phyloP scores from a whole-genome alignment of 2,888 invertebrate species.

The Melanostoma scalare region DNA sequence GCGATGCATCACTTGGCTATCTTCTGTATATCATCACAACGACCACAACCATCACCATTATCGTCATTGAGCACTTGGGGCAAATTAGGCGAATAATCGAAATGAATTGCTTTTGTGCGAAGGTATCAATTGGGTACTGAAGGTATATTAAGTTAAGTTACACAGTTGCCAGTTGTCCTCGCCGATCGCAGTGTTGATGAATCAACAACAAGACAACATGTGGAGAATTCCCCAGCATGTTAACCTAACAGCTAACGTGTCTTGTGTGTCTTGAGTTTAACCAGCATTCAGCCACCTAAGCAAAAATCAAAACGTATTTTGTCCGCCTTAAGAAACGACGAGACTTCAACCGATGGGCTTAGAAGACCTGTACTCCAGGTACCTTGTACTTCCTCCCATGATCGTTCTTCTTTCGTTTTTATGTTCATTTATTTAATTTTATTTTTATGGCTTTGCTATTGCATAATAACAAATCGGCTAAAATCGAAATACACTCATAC shows the following conservation, averaged over 20 bases:
- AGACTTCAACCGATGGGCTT: conserved; percentile 29
- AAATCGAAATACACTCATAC: conserved; percentile 51
- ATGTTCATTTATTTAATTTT: conserved; percentile 68
- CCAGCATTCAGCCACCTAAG: background rate
- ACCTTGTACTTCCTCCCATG: conserved; percentile 40
- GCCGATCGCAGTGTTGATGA: conserved; percentile 44
- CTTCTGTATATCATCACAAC: conserved; percentile 33
- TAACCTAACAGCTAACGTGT: conserved; percentile 45
- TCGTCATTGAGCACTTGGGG: conserved; percentile 67
- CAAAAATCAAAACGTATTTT: conserved; percentile 11
- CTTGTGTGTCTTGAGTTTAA: background rate
- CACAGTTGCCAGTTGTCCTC: background rate
- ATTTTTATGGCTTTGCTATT: conserved; percentile 57
- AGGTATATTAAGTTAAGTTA: no score
- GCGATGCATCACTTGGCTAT: conserved; percentile 63
- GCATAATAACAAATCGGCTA: conserved; percentile 63
- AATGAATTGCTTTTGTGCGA: conserved; percentile 70
- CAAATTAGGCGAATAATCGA: conserved; percentile 73
- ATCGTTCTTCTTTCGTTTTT: conserved; percentile 37
- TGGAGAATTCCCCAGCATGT: conserved; percentile 57
- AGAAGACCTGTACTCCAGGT: conserved; percentile 28
- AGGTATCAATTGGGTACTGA: conserved; percentile 58
- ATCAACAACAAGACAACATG: conserved; percentile 59
- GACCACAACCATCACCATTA: conserved; percentile 30
- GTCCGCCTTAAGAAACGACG: conserved; percentile 37